Conservation (phyloP, 1,140 invertebrate species). For the Brachionus sp. region DNA sequence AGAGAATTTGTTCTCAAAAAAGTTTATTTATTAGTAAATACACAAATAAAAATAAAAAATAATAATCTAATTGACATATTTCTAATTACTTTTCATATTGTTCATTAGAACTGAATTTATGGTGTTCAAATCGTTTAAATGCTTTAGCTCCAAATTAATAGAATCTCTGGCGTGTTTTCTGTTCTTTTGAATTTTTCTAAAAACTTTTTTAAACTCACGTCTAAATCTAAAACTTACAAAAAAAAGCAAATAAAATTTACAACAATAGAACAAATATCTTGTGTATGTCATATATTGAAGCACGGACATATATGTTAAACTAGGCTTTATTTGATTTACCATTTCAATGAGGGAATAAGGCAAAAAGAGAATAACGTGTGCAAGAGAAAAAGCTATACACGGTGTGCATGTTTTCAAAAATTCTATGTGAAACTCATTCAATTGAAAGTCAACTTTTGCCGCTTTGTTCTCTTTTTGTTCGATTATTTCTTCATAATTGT, state of each 20-base stretch:
- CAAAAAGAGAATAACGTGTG: conserved; percentile 6
- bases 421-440: conserved; percentile 25
- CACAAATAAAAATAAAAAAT: not conserved
- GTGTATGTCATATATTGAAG: conserved; percentile 41
- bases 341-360: conserved; percentile 31
- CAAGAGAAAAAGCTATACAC: conserved; percentile 31
- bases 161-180: not conserved
- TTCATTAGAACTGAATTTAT: not conserved
- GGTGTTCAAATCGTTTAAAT: not conserved
- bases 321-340: conserved; percentile 22
- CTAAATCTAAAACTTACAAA: conserved; percentile 34
- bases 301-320: not conserved
- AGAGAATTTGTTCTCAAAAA: no score
- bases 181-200: not conserved
- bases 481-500: not conserved
- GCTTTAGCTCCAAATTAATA: not conserved
- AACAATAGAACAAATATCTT: conserved; percentile 35
- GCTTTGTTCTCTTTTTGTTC: not conserved
- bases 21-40: not conserved
- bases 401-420: conserved; percentile 42
- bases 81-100: not conserved
- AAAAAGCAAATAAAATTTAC: conserved; percentile 23
- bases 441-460: not conserved
- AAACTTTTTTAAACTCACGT: not conserved
- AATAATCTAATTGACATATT: not conserved